Evolutionary conservation across 1,140 invertebrate genomes (phyloP), one percentile per base, ranked within the genome.

Genomic region (Galleria mellonella): DNA sequence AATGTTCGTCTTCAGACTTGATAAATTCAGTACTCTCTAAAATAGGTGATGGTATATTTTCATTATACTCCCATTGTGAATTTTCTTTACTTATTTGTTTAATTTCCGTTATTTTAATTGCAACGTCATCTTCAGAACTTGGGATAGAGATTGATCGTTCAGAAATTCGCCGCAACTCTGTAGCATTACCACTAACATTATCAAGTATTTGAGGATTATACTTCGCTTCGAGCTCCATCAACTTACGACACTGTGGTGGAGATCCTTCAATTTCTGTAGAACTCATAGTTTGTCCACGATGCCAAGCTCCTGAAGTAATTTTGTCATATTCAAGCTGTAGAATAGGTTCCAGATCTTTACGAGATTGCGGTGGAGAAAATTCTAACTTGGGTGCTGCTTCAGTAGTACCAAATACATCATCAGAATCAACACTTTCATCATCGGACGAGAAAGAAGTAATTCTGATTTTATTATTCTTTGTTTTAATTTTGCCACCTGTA

Each of bases 231-330:
- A 90, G 62, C 60, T 89, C 85, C 30, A 87, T 79, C 32, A 89
- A 57, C 55, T 90, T 85, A 11, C 90, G 73, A 51, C 90, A 91
- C 50, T 91, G 90, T 1, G 91, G 91, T 0, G 90, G 91, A 2
- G 91, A 92, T 4, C 91, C 91, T 75, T 92, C 91, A 8, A 92
- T 91, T 83, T 92, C 91, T 3, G 91, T 92, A 0, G 91, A 92
- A 45, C 90, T 91, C 91, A 92, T 92, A 3, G 91, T 91, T 68
- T 92, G 91, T 9, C 91, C 90, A 45, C 91, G 76, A 57, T 91
- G 90, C 89, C 89, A 90, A 17, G 88, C 88, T 0, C 88, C 89
- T 0, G 89, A 89, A 4, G 89, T 89, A 29, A 91, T 90, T 55
- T 90, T 88, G 63, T 91, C 91, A 40, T 91, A 91, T 61, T 92